Evolutionary conservation across 2,797 vertebrate genomes (phyloP).

Genomic region (Cichlasoma orientale): DNA sequence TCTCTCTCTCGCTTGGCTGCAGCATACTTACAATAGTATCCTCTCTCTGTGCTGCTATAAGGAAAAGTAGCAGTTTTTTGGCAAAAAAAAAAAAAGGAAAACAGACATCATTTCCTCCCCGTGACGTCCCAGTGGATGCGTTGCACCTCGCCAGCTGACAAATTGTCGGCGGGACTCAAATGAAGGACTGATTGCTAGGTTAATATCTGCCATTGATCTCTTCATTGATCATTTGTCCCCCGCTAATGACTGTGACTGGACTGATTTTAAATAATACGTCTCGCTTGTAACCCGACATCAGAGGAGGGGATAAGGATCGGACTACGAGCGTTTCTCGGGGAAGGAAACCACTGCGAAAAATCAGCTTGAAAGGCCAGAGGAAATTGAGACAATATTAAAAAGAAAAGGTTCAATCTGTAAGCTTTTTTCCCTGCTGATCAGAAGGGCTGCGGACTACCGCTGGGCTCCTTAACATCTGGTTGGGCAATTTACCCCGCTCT

Average conservation of each 20-base stretch:
- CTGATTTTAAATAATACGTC: slow-evolving; percentile 70
- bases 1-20: neutral
- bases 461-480: slow-evolving; percentile 81
- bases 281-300: slow-evolving; percentile 61
- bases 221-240: slow-evolving; percentile 58
- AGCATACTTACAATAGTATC: neutral
- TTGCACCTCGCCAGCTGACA: slow-evolving; percentile 45
- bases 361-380: slow-evolving; percentile 66
- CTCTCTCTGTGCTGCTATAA: neutral
- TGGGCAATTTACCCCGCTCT: slow-evolving; percentile 77
- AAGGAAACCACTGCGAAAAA: slow-evolving; percentile 62
- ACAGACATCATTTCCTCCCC: neutral
- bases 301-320: slow-evolving; percentile 57
- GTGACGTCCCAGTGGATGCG: neutral
- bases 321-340: slow-evolving; percentile 5
- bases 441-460: slow-evolving; percentile 70
- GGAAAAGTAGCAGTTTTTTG: neutral
- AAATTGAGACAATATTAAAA: slow-evolving; percentile 75
- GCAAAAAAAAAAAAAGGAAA: neutral
- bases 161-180: slow-evolving; percentile 45
- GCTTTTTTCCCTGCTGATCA: slow-evolving; percentile 74
- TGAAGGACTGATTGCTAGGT: slow-evolving; percentile 62
- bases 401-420: slow-evolving; percentile 68
- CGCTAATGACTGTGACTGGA: slow-evolving; percentile 60
- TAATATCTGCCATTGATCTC: slow-evolving; percentile 71